Base-by-base conservation (phyloP, 2,888 invertebrate genomes). In the Acholoe squamosa region DNA sequence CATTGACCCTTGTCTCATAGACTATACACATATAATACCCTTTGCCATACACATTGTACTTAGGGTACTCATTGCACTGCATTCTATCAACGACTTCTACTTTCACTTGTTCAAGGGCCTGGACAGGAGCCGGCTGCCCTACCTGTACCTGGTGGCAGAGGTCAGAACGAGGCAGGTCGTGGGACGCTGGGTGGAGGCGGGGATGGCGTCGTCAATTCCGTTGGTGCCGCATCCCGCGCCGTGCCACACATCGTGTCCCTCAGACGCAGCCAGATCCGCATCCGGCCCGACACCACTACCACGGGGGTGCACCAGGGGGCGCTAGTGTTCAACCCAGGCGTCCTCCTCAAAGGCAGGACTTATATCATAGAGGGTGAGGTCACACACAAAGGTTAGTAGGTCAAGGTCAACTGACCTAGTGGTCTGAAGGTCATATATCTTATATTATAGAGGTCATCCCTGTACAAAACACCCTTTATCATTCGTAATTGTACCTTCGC, bases 291-390 rank as follows among this genome's bases (percentile, higher is more conserved):
- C 3, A 88, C 94, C 43, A 94, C 95, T 0, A 92, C 93, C 16
- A 95, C 95, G 0, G 95, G 94, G 0, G 92, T 94, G 0, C 90
- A 93, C 77, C 91, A 93, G 7, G 92, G 93, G 34, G 94, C 94
- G 7, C 93, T 95, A 7, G 94, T 95, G 33, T 93, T 95, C 56
- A 94, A 94, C 88, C 94, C 95, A 22, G 94, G 93, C 1, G 93
- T 93, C 0, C 93, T 95, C 5, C 92, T 91, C 71, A 94, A 94
- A 86, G 95, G 94, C 7, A 91, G 92, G 76, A 93, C 94, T 14
- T 95, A 95, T 91, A 91, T 95, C 51, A 92, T 95, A 25, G 89
- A 93, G 91, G 94, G 94, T 89, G 92, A 89, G 33, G 93, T 93
- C 43, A 92, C 43, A 25, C 89, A 92, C 84, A 91, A 91, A 92